These are phyloP conservation scores for Agrypnia vestita DNA, from an alignment of 1,140 invertebrate genomes.

Conservation along the genomic window DNA sequence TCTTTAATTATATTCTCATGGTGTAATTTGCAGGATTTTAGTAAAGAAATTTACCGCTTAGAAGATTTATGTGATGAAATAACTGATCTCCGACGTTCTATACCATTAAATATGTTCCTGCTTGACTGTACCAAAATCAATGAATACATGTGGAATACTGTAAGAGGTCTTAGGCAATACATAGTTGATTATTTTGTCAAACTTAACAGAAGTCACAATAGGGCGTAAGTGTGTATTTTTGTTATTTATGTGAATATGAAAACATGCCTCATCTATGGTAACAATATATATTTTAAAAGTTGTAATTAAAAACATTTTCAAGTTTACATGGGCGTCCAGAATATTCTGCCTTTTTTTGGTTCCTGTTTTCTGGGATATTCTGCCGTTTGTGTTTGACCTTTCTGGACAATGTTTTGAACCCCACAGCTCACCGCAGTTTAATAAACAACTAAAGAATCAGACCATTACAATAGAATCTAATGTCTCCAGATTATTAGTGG, in stretches of 20 bases:
- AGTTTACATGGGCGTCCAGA: too few relatives aligned
- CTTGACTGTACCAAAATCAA: slow-evolving; percentile 82
- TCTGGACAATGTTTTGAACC: too few relatives aligned
- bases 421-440: too few relatives aligned
- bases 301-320: too few relatives aligned
- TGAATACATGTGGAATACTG: slow-evolving; percentile 79
- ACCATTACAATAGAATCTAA: too few relatives aligned
- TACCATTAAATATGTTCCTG: slow-evolving; percentile 85
- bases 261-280: too few relatives aligned
- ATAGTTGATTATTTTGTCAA: slow-evolving; percentile 85
- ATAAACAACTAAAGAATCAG: too few relatives aligned
- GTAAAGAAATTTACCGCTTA: slow-evolving; percentile 80
- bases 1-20: background rate
- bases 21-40: slow-evolving; percentile 73
- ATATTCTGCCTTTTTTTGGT: too few relatives aligned
- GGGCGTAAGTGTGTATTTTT: slow-evolving; percentile 71
- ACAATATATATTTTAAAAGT: slow-evolving; percentile 5
- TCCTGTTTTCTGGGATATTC: too few relatives aligned
- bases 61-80: slow-evolving; percentile 81
- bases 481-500: too few relatives aligned
- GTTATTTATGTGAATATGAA: too few relatives aligned
- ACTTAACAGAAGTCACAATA: slow-evolving; percentile 85
- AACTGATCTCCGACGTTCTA: slow-evolving; percentile 75
- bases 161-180: slow-evolving; percentile 79
- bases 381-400: too few relatives aligned